Base-by-base conservation (phyloP, 2,888 invertebrate species). In the Luperina testacea region DNA sequence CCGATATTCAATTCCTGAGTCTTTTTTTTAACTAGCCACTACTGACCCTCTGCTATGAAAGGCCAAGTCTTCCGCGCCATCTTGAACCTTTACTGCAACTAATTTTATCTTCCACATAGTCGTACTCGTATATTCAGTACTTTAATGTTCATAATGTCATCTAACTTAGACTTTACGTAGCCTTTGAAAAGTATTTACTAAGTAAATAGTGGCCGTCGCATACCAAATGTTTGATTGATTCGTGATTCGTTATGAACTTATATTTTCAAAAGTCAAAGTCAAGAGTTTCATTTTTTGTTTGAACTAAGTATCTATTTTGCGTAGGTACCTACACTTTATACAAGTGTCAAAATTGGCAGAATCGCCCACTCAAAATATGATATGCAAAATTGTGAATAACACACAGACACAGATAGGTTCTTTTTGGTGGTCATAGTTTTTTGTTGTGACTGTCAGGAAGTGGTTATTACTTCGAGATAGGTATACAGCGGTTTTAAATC, bases 251-350 rank as follows among this genome's bases (percentile, higher is more conserved):
- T n/a, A 24, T 32, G 48, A 67, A 72, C n/a, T 20, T 48, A 73
- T n/a, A 68, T 84, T 65, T 63, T 63, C 45, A 71, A 81, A 75
- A 83, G 48, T 81, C 73, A 74, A 85, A 85, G 67, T 75, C 74
- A 85, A 83, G 53, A 61, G 61, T 45, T 81, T 8, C 0, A 68
- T 51, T 64, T 32, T 51, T 61, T 27, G 48, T 84, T 75, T 45
- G 32, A 13, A 0, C 4, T 3, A 51, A 42, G 42, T 64, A 72
- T 81, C n/a, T 67, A 42, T 57, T 53, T 72, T n/a, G 45, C 48
- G 38, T 38, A 38, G 38, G 6, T 38, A 38, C 6, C 6, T 61
- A 27, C 20, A 61, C 51, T 67, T 38, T 15, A 8, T 5, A 7
- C 9, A 38, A 75, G 48, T 80, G 24, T 17, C n/a, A 57, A 57